Base-by-base conservation (phyloP, 2,888 invertebrate genomes). In the Acheta domesticus region DNA sequence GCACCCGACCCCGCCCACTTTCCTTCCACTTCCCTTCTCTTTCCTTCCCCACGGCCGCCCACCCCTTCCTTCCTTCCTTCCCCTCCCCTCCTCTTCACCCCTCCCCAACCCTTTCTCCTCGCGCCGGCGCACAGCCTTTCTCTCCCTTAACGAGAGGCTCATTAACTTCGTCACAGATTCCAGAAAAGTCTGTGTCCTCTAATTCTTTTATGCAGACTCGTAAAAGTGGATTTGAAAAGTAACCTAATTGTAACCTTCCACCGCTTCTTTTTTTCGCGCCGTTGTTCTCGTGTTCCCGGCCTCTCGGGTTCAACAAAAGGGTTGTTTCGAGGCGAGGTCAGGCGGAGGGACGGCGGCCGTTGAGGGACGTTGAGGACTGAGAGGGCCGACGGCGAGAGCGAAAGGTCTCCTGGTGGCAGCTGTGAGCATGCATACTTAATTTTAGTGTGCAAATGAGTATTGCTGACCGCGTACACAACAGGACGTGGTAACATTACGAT, bases 101-200 rank as follows among this genome's bases (percentile, higher is more conserved):
- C 62, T 62, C 62, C 62, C 62, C 62, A 11, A 5, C 62, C 62
- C 14, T n/a, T n/a, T 62, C 62, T 62, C 62, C 16, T 62, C 62
- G 16, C 14, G 5, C 36, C 62, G 16, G 62, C n/a, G 14, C 62
- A 14, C n/a, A 14, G 62, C 62, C 62, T 62, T n/a, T 62, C 62
- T 19, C 16, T 62, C 16, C n/a, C 16, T 62, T 62, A 62, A 62
- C 62, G 62, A 62, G 16, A 62, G 62, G 62, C 62, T 62, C 62
- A 62, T 62, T 62, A 62, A 62, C 62, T n/a, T 62, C 62, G 62
- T 62, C 62, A 62, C 62, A 62, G 62, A 62, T 62, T 62, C 62
- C 62, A 62, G 62, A 62, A 62, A 62, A 62, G 62, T 62, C 62
- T 62, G 16, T 62, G 62, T 62, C 62, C 16, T 62, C 62, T 62